These are phyloP conservation scores for Meloidogyne hapla DNA, from an alignment of 1,140 invertebrate genomes.

Conservation along the genomic window DNA sequence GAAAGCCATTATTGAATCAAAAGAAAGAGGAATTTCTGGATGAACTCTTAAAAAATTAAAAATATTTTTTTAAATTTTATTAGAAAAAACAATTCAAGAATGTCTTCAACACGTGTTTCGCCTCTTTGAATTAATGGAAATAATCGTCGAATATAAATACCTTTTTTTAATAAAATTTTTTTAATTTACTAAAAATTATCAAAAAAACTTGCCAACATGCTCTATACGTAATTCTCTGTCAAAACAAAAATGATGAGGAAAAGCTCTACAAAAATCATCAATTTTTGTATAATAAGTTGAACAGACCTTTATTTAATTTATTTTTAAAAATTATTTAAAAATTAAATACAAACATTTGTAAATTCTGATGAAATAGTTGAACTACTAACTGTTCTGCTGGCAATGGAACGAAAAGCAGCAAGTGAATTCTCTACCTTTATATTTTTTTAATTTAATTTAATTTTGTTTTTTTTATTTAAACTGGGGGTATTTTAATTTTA, in stretches of 20 bases:
- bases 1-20: conserved; percentile 63
- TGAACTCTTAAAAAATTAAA: conserved; percentile 45
- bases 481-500: background rate
- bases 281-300: conserved; percentile 24
- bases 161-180: conserved; percentile 10
- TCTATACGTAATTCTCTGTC: conserved; percentile 61
- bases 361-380: background rate
- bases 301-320: conserved; percentile 21
- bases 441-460: background rate
- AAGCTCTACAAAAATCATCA: conserved; percentile 59
- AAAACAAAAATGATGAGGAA: conserved; percentile 67
- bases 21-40: conserved; percentile 64
- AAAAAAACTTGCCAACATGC: conserved; percentile 61
- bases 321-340: background rate
- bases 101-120: conserved; percentile 56
- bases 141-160: conserved; percentile 44
- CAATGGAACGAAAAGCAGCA: conserved; percentile 8
- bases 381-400: conserved; percentile 5
- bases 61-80: background rate
- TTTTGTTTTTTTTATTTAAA: background rate
- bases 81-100: conserved; percentile 56
- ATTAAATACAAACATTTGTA: background rate
- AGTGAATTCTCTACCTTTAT: conserved; percentile 17
- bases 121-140: conserved; percentile 40
- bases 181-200: background rate